phyloP scores from a whole-genome alignment of 1,140 invertebrate species.

The Drosophila serrata region DNA sequence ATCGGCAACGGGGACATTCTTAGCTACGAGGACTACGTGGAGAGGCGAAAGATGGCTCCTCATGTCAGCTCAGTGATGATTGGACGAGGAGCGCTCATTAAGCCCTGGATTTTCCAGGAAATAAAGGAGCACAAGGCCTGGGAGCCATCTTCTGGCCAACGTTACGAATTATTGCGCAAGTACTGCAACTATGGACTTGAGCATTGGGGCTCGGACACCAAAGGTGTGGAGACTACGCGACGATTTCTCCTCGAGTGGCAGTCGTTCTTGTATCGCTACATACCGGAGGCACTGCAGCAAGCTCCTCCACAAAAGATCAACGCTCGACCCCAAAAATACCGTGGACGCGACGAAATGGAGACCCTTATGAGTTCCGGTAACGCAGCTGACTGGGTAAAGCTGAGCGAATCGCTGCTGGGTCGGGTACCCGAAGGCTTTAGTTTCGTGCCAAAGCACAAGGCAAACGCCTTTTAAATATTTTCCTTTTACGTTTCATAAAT shows the following conservation, averaged over 20 bases:
- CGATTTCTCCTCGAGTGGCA: conserved; percentile 98
- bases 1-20: conserved; percentile 99
- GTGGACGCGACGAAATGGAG: conserved; percentile 97
- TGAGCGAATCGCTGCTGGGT: conserved; percentile 99
- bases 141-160: conserved; percentile 96
- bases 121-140: conserved; percentile 97
- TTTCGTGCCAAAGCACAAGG: conserved; percentile 99
- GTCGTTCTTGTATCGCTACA: conserved; percentile 96
- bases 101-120: conserved; percentile 99
- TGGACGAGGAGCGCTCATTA: conserved; percentile 97
- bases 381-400: conserved; percentile 98
- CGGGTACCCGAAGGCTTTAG: conserved; percentile 95
- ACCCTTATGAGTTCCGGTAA: conserved; percentile 96
- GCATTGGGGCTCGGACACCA: conserved; percentile 99
- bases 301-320: conserved; percentile 98
- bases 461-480: conserved; percentile 92
- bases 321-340: conserved; percentile 95
- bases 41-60: conserved; percentile 84
- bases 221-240: conserved; percentile 97
- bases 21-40: conserved; percentile 94
- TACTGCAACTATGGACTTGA: conserved; percentile 98
- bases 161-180: conserved; percentile 96
- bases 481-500: not conserved
- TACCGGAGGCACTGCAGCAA: conserved; percentile 97
- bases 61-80: conserved; percentile 92